A percentile compares a stretch with the other conserved stretches of the same genome.
Conservation (phyloP, 1,140 invertebrate genomes). For the Neodiprion pinetum region DNA sequence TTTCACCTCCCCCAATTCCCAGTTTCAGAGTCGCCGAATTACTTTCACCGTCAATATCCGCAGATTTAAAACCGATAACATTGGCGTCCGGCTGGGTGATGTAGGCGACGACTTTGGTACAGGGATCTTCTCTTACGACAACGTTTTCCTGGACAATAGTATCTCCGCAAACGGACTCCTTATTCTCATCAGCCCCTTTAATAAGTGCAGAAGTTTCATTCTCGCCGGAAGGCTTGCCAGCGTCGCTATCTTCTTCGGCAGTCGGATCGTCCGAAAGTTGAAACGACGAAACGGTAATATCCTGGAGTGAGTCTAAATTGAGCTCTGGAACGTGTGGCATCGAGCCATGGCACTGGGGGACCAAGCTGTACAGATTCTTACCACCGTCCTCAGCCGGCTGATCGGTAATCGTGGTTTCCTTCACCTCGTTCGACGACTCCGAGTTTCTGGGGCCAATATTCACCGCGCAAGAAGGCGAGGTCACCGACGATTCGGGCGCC, state of each 20-base stretch:
- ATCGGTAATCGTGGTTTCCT: conserved; percentile 39
- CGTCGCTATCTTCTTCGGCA: neutral
- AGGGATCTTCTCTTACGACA: conserved; percentile 27
- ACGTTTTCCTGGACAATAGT: conserved; percentile 21
- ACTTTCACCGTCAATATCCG: neutral
- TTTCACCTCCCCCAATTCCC: neutral
- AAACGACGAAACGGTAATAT: conserved; percentile 50
- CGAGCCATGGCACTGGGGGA: conserved; percentile 32
- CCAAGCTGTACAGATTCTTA: conserved; percentile 24
- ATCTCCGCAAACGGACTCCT: conserved; percentile 4
- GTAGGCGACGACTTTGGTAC: conserved; percentile 24
- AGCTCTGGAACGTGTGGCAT: conserved; percentile 50
- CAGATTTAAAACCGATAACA: neutral
- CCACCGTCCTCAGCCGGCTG: conserved; percentile 13
- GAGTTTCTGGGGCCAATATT: conserved; percentile 31
- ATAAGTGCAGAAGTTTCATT: neutral
- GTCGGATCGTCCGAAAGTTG: conserved; percentile 35
- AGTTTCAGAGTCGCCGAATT: conserved; percentile 5
- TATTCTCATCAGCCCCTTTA: neutral
- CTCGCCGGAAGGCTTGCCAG: neutral
- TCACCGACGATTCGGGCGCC: conserved; percentile 13
- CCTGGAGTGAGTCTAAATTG: conserved; percentile 53
- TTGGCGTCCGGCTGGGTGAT: conserved; percentile 21
- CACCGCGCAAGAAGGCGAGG: conserved; percentile 34
- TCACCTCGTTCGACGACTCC: conserved; percentile 39